Evolutionary conservation across 2,113 vertebrate species (phyloP).

Genomic region (Ciconia maguari): DNA sequence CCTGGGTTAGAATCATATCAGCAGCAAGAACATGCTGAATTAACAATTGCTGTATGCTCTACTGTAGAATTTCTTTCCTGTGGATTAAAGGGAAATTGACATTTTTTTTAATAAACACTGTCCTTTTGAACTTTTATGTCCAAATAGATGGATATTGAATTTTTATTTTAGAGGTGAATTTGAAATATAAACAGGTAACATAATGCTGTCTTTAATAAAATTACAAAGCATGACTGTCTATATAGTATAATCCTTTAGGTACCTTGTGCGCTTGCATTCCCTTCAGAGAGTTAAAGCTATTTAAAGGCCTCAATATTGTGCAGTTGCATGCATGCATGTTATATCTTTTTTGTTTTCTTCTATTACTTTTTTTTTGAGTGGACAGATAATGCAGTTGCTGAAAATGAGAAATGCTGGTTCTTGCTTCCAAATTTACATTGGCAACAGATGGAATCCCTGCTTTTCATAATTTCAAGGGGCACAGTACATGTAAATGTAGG

Average conservation of each 20-base stretch:
- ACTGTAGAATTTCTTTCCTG: neutral
- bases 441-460: neutral
- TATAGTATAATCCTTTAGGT: neutral
- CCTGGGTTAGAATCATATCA: neutral
- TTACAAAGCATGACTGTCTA: neutral
- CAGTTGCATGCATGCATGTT: neutral
- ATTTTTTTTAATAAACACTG: neutral
- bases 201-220: neutral
- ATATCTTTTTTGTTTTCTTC: neutral
- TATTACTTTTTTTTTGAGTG: neutral
- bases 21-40: neutral
- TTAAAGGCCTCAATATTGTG: neutral
- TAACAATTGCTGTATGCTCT: neutral
- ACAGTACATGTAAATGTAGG: neutral
- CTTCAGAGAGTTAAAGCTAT: neutral
- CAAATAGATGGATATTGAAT: neutral
- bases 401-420: neutral
- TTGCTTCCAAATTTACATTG: neutral
- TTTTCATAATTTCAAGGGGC: neutral
- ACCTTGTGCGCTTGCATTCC: neutral
- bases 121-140: neutral
- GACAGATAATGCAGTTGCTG: neutral
- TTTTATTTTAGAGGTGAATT: neutral
- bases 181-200: neutral
- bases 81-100: neutral